Base-by-base conservation (phyloP, 2,888 invertebrate species). In the Cactoblastis cactorum region DNA sequence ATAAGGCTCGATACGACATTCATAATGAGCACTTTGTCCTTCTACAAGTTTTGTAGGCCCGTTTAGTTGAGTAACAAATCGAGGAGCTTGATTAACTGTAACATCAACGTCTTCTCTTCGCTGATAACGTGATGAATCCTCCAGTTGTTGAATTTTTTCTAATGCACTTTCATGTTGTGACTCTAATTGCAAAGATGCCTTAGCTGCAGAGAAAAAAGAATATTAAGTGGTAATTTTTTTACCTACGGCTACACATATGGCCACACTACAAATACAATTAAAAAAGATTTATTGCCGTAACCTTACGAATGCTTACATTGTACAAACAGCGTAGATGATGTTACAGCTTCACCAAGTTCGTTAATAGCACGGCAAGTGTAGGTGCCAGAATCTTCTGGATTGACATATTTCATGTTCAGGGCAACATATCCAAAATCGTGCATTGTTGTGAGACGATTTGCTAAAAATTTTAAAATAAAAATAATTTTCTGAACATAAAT, bases 391-490 rank as follows among this genome's bases (percentile, higher is more conserved):
- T 99, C 99, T 82, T 97, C 97, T 17, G 98, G 97, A 73, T 96
- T 96, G 0, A 96, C 96, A 67, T 97, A 97, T 76, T 97, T 97
- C 95, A 97, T 95, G 68, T 97, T 97, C 14, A 97, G 90, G 34
- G 98, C 97, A 19, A 98, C 98, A 77, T 98, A 98, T 45, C 99
- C 99, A 77, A 99, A 98, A 79, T 99, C 99, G 75, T 98, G 97
- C 95, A 98, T 97, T 8, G 98, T 97, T 38, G 96, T 96, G 24
- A 96, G 91, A 54, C 97, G 95, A 74, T 97, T 97, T n/a, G 96
- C 94, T 94, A 59, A 52, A 79, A 80, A 45, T 50, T n/a, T n/a
- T n/a, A n/a, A n/a, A n/a, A n/a, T n/a, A n/a, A n/a, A n/a, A n/a
- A n/a, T n/a, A n/a, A n/a, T n/a, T n/a, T n/a, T n/a, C n/a, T n/a